phyloP scores from a whole-genome alignment of 2,113 vertebrate species.

The Equus przewalskii region DNA sequence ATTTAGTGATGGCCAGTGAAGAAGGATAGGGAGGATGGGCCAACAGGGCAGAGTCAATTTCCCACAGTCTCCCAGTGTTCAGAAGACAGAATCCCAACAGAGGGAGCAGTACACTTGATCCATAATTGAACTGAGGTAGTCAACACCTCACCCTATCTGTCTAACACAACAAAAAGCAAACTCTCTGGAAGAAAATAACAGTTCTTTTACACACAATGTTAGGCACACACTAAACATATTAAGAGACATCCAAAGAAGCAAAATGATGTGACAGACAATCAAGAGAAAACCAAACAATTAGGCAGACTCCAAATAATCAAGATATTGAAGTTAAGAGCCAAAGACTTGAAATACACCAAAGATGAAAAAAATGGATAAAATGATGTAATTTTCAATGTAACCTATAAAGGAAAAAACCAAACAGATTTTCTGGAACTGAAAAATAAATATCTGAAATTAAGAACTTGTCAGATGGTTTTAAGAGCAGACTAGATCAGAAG shows the following conservation, averaged over 20 bases:
- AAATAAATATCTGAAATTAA: conserved; percentile 34
- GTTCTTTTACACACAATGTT: not conserved
- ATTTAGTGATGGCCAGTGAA: not conserved
- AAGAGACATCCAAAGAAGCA: conserved; percentile 21
- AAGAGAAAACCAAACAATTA: conserved; percentile 38
- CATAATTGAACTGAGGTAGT: not conserved
- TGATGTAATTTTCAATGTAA: not conserved
- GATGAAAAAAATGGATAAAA: conserved; percentile 22
- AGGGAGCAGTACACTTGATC: not conserved
- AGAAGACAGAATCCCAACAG: not conserved
- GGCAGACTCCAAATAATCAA: not conserved
- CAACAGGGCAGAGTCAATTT: not conserved
- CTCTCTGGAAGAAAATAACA: not conserved
- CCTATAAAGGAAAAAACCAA: not conserved
- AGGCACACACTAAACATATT: not conserved
- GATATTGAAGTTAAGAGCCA: not conserved
- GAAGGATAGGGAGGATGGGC: not conserved
- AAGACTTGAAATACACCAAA: not conserved
- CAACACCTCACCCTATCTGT: not conserved
- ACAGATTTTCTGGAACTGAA: not conserved
- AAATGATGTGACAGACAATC: conserved; percentile 35
- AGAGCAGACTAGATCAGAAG: not conserved
- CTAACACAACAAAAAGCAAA: conserved; percentile 7
- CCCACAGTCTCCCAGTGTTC: not conserved
- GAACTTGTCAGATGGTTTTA: not conserved